Conservation (phyloP, 30 jellyfish, hydroid and myxozoan species). For the Cassiopea andromeda region DNA sequence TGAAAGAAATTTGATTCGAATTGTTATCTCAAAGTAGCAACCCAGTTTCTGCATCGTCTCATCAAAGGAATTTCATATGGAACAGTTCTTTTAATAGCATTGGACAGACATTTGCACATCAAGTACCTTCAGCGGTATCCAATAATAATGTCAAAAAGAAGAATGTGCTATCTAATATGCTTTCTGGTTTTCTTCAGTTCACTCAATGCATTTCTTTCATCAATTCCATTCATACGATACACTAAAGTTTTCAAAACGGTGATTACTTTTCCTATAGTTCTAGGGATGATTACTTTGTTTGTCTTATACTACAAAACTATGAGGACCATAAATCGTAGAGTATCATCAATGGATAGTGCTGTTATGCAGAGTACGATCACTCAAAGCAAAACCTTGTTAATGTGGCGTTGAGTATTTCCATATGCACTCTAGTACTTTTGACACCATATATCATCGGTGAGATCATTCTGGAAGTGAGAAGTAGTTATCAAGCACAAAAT, state of each 20-base stretch:
- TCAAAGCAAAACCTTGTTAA: constrained; percentile 3
- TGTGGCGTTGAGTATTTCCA: neutral
- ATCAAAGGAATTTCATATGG: neutral
- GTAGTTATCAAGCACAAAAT: neutral
- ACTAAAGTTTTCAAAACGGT: neutral
- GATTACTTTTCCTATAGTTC: neutral
- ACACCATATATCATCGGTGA: neutral
- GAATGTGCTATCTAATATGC: neutral
- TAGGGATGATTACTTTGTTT: neutral
- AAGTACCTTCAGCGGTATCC: constrained; percentile 11
- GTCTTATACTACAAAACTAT: constrained; percentile 14
- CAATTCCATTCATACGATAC: neutral
- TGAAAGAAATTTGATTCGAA: neutral
- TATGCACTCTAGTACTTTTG: neutral
- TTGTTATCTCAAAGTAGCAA: neutral
- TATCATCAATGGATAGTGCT: neutral
- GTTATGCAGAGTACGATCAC: neutral
- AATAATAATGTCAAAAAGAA: constrained; percentile 7
- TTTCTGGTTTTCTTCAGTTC: too few species aligned
- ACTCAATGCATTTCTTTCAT: neutral
- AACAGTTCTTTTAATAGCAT: constrained; percentile 7
- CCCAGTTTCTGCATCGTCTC: neutral
- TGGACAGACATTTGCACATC: constrained; percentile 37
- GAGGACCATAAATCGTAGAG: constrained; percentile 7
- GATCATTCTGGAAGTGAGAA: neutral